These are phyloP conservation scores for Ctenomys sociabilis DNA, from an alignment of 2,113 vertebrate genomes.

Conservation along the genomic window DNA sequence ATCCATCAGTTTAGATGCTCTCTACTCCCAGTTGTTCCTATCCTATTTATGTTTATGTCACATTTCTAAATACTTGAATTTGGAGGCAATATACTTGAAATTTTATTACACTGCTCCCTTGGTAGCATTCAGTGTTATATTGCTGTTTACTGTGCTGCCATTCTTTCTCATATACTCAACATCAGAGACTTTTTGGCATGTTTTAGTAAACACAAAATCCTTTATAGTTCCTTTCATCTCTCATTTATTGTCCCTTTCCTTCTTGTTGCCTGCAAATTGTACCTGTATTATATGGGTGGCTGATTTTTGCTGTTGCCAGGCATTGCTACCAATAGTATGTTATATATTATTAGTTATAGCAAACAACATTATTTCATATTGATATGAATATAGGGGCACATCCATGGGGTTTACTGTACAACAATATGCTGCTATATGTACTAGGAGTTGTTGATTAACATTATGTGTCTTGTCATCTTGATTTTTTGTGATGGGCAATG, in stretches of 20 bases:
- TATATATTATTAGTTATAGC: not conserved
- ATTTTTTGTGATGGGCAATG: not conserved
- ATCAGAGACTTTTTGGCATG: slow-evolving; percentile 14
- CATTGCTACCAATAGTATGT: not conserved
- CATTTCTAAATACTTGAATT: slow-evolving; percentile 60
- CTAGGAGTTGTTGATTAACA: not conserved
- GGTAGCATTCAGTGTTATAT: not conserved
- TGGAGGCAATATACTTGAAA: slow-evolving; percentile 28
- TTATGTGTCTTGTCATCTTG: slow-evolving; percentile 7
- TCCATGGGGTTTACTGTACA: not conserved
- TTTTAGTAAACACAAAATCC: slow-evolving; percentile 46
- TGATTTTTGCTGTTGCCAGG: not conserved
- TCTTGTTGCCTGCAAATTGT: slow-evolving; percentile 39
- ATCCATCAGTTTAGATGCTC: not conserved
- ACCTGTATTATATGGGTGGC: not conserved
- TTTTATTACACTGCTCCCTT: not conserved
- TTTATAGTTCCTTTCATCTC: not conserved
- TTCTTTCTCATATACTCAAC: slow-evolving; percentile 20
- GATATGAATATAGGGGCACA: slow-evolving; percentile 8
- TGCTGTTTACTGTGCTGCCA: not conserved
- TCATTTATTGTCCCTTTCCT: not conserved
- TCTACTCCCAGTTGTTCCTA: not conserved
- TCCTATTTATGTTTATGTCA: slow-evolving; percentile 38
- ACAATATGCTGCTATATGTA: not conserved
- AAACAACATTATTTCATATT: not conserved